Evolutionary conservation across 2,888 invertebrate genomes (phyloP), one percentile per base, ranked within the genome.

Genomic region (Lamellibrachia columna): DNA sequence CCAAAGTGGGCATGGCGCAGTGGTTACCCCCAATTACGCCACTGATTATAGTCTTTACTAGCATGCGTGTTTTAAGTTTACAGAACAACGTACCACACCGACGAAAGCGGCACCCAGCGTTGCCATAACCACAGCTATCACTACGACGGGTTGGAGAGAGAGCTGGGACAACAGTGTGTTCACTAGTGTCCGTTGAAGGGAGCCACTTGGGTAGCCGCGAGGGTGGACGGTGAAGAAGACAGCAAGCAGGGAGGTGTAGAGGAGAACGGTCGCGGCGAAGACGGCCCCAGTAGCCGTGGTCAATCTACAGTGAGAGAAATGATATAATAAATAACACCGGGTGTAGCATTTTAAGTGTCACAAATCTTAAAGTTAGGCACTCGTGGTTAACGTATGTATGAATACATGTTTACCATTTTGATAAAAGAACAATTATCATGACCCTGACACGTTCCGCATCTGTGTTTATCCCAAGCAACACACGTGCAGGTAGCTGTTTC

Each of bases 251-350:
- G n/a, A 75, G 75, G 3, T n/a, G 75, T 75, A n/a, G 75, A 75
- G 22, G 75, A 75, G 2, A n/a, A 15, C 75, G 15, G 75, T 15
- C 22, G n/a, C n/a, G 11, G 75, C 75, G 75, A 75, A 75, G 75
- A 75, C 75, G 75, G 75, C 75, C 22, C 75, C 75, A 75, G n/a
- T 75, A 75, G n/a, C 75, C 75, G 75, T 75, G 15, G 75, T 75
- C 75, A 75, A 1, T 75, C 75, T 75, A 75, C 4, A n/a, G n/a
- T 75, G 15, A 75, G 55, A 75, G 75, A 75, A 22, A 15, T 75
- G 15, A 6, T 22, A 75, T 6, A 7, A n/a, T 75, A 75, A 40
- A 40, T 40, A 40, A 40, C 40, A 40, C 40, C 40, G 7, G 15
- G 58, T 58, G 22, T 22, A 75, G 75, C 22, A 22, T 75, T 15